phyloP scores from a whole-genome alignment of 2,888 invertebrate genomes.

The Ferdinandea cuprea region DNA sequence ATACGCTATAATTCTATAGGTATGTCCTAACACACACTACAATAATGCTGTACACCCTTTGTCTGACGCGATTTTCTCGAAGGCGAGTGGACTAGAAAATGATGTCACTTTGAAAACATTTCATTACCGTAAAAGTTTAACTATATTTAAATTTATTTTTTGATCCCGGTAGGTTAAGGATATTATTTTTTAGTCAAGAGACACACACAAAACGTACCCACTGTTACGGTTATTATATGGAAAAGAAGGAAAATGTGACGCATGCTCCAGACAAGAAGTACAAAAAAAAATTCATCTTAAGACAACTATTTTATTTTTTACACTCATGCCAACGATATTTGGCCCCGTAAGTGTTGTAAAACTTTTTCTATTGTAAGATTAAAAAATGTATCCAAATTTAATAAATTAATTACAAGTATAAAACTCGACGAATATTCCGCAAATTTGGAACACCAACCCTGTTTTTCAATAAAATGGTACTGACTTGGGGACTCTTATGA shows the following conservation, averaged over 20 bases:
- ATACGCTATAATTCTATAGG: neutral
- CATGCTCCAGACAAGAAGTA: conserved; percentile 45
- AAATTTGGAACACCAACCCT: neutral
- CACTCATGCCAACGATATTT: neutral
- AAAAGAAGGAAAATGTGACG: conserved; percentile 41
- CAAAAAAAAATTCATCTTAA: neutral
- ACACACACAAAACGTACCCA: conserved; percentile 13
- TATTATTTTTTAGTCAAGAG: neutral
- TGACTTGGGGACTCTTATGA: conserved; percentile 3
- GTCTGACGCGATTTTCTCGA: neutral
- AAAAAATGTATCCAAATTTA: neutral
- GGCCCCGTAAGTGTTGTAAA: too few species aligned
- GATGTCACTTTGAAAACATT: neutral
- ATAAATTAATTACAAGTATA: neutral
- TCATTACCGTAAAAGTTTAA: neutral
- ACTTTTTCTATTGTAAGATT: neutral
- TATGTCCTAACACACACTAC: conserved; percentile 4
- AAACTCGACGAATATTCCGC: neutral
- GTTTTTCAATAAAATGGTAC: conserved; percentile 17
- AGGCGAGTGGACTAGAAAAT: neutral
- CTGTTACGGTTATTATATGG: conserved; percentile 15
- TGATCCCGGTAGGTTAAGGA: neutral
- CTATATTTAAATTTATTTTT: neutral
- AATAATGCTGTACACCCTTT: neutral
- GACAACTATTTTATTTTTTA: neutral